phyloP scores from a whole-genome alignment of 64 coral and sea anemone species.

The Exaiptasia diaphana region DNA sequence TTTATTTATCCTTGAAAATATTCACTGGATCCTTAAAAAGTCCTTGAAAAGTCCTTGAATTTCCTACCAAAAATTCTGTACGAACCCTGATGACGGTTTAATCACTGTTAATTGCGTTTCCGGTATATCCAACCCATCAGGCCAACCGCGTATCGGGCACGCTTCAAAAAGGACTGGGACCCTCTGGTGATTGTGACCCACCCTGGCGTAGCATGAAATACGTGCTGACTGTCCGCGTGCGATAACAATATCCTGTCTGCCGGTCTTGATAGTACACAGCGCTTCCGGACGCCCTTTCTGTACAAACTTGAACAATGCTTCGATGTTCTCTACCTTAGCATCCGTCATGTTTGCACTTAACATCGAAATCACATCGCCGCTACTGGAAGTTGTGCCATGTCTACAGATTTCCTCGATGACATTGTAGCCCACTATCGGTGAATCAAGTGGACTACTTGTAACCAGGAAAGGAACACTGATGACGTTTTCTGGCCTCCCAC shows the following conservation, averaged over 20 bases:
- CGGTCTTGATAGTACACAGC: background rate
- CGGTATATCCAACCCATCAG: too few species aligned
- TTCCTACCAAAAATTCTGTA: too few species aligned
- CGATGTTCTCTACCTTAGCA: background rate
- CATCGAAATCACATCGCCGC: background rate
- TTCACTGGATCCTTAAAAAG: too few species aligned
- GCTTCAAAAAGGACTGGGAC: too few species aligned
- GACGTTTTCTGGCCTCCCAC: background rate
- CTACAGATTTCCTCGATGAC: conserved; percentile 50
- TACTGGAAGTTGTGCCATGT: background rate
- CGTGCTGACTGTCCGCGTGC: too few species aligned
- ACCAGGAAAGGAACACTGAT: conserved; percentile 52
- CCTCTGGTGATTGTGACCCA: too few species aligned
- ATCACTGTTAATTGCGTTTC: too few species aligned
- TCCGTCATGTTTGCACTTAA: background rate
- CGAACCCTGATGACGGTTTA: too few species aligned
- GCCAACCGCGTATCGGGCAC: too few species aligned
- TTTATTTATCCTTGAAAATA: too few species aligned
- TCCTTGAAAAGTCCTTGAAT: too few species aligned
- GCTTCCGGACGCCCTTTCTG: background rate
- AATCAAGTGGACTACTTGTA: conserved; percentile 2
- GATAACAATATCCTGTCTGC: background rate
- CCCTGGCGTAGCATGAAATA: too few species aligned
- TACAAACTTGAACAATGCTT: background rate
- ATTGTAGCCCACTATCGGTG: conserved; percentile 56